These are phyloP conservation scores for Acanthosepion pharaonis DNA, from an alignment of 2,888 invertebrate species.

Conservation along the genomic window DNA sequence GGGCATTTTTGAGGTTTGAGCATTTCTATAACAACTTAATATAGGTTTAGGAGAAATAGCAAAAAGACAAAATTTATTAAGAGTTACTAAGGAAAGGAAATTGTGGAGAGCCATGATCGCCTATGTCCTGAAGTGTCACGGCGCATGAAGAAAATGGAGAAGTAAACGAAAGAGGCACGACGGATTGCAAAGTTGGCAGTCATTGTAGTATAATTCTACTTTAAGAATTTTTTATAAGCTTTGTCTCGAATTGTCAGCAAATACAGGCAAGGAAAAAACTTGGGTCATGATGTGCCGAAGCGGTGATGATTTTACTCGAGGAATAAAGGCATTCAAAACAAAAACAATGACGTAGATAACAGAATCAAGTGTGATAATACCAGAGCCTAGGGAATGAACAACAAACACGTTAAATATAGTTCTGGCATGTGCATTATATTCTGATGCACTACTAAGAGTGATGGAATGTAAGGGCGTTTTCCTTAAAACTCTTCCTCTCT, in stretches of 20 bases:
- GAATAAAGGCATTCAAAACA: neutral
- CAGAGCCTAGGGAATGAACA: neutral
- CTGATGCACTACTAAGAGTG: neutral
- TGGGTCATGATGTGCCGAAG: neutral
- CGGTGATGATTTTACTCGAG: no score
- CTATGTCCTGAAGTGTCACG: no score
- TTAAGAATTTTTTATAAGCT: no score
- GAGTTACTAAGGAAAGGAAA: no score
- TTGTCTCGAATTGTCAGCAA: neutral
- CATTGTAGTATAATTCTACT: no score
- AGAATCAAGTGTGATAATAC: neutral
- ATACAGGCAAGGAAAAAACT: neutral
- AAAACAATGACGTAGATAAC: neutral
- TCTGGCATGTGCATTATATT: neutral
- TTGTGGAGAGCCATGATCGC: neutral
- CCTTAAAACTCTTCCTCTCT: neutral
- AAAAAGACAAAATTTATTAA: no score
- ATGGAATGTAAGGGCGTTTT: neutral
- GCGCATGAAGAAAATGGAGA: no score
- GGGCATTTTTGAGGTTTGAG: no score
- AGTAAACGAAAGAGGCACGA: no score
- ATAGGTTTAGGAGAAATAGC: no score
- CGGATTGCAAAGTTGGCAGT: no score
- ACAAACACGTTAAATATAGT: slow-evolving; percentile 20
- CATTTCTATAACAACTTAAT: no score